Conservation (phyloP, 2,888 invertebrate genomes). For the Polydrusus cervinus region DNA sequence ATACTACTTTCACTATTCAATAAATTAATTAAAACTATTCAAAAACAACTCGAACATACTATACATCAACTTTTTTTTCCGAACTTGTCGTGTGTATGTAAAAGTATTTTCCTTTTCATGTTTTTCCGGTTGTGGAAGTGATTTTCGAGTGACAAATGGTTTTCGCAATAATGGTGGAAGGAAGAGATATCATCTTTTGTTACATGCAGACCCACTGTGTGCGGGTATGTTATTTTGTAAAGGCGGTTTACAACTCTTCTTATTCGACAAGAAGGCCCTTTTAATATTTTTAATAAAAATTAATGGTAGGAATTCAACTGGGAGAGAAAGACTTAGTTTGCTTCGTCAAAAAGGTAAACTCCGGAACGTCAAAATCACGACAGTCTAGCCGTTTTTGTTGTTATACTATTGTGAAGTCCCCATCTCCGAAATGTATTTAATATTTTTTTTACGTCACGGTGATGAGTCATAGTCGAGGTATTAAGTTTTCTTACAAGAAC, state of each 20-base stretch:
- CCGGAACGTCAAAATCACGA: no score
- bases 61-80: constrained; percentile 22
- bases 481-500: no score
- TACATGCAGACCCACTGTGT: constrained; percentile 26
- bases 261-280: not conserved
- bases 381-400: no score
- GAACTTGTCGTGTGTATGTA: constrained; percentile 41
- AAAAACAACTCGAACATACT: constrained; percentile 1
- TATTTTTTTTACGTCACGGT: no score
- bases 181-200: constrained; percentile 37
- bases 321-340: no score
- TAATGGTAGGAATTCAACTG: not conserved
- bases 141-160: constrained; percentile 52
- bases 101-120: constrained; percentile 48
- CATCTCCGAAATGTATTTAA: no score
- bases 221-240: constrained; percentile 12
- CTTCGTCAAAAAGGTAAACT: no score
- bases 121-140: constrained; percentile 47
- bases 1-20: no score
- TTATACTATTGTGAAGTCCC: no score
- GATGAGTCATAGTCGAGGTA: no score
- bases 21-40: not conserved
- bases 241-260: not conserved
- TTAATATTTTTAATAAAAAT: not conserved
- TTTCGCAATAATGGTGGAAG: constrained; percentile 35